Conservation (phyloP, 1,140 invertebrate genomes). For the Drosophila triauraria region DNA sequence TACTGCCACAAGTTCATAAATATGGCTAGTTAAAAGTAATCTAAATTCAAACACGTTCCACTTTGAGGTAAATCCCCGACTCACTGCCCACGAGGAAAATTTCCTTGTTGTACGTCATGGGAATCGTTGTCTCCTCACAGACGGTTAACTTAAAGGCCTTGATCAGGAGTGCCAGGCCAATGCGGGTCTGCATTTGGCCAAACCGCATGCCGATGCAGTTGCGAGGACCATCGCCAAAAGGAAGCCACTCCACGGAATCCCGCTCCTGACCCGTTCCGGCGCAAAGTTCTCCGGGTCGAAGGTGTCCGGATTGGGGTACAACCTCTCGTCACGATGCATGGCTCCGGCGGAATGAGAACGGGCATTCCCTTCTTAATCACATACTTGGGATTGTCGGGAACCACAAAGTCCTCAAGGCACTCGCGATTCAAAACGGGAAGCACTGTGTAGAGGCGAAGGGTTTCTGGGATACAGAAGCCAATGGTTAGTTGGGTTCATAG, state of each 20-base stretch:
- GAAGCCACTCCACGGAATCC: not conserved
- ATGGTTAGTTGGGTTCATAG: rapidly evolving
- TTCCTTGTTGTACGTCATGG: too few species aligned
- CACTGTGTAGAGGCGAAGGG: constrained; percentile 69
- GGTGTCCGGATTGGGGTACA: too few species aligned
- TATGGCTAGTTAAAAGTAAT: not conserved
- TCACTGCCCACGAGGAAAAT: constrained; percentile 53
- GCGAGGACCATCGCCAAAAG: not conserved
- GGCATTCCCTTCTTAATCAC: too few species aligned
- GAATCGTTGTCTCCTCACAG: too few species aligned
- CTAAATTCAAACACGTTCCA: constrained; percentile 48
- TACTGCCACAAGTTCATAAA: not conserved
- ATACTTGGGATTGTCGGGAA: constrained; percentile 66
- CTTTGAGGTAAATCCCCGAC: constrained; percentile 63
- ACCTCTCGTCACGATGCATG: too few species aligned
- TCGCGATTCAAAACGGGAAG: constrained; percentile 85
- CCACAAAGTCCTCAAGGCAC: constrained; percentile 79
- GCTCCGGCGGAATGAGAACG: too few species aligned
- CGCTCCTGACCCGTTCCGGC: too few species aligned
- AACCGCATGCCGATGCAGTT: constrained; percentile 1
- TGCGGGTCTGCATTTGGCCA: not conserved
- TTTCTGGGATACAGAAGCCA: constrained; percentile 55
- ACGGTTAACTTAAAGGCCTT: too few species aligned
- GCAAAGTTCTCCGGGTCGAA: too few species aligned
- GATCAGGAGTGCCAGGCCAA: not conserved